Base-by-base conservation (phyloP, 2,797 vertebrate species). In the Anguilla pacifica region DNA sequence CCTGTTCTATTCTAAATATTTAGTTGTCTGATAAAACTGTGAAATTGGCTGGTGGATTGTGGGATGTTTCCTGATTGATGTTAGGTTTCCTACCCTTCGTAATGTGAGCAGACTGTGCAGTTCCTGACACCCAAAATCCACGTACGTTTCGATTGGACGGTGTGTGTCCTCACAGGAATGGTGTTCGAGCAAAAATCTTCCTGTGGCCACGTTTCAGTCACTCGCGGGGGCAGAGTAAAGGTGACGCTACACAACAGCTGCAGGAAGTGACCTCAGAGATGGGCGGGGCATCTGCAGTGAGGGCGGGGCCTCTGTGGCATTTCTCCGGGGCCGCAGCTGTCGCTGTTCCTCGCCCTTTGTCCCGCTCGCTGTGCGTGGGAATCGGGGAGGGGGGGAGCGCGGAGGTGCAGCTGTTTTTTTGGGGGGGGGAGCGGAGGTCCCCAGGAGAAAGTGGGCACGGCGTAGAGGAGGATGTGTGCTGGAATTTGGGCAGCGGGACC, bases 321-420 rank as follows among this genome's bases (percentile, higher is more conserved):
- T 91, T 92, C 51, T 90, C 91, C 94, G 94, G 6, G 64, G 90
- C 91, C 88, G 94, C 96, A 97, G 96, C 96, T 96, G 96, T 96
- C 94, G 93, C 94, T 92, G 91, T 90, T 90, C 61, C 86, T 89
- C 84, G 88, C 10, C 93, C 91, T 92, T 94, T 92, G 94, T 95
- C 91, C 93, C 88, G 88, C 61, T 67, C 25, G 61, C 61, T 0
- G 25, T 13, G 9, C 61, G 61, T 64, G 19, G 86, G 83, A 85
- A 89, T 64, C 25, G 61, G 61, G 89, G 87, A 88, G 89, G 91
- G 88, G 91, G 88, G 85, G 88, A 81, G 88, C 90, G 87, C 88
- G 90, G 87, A 64, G 61, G 67, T 87, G 89, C 94, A 95, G 94
- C 94, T 95, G 95, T 93, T 91, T 82, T 57, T 55, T 35, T 15